Conservation (phyloP, 2,888 invertebrate species). For the Venustoraphidia nigricollis region DNA sequence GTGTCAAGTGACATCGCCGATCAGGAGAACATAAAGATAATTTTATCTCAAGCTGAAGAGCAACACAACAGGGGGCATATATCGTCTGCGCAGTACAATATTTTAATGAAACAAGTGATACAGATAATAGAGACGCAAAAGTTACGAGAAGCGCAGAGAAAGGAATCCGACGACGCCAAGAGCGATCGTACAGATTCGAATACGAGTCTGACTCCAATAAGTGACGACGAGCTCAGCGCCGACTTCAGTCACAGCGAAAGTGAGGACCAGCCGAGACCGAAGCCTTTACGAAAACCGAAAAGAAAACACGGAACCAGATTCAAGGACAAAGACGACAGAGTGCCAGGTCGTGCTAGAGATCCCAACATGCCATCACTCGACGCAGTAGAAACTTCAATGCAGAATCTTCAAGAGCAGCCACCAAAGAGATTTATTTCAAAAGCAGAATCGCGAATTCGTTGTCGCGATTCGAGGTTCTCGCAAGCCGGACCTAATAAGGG, state of each 20-base stretch:
- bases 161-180: constrained; percentile 45
- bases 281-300: too few species aligned
- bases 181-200: constrained; percentile 21
- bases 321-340: constrained; percentile 8
- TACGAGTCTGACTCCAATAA: constrained; percentile 23
- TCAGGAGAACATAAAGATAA: constrained; percentile 56
- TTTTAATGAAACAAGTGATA: constrained; percentile 59
- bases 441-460: not conserved
- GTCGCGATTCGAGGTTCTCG: constrained; percentile 24
- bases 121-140: constrained; percentile 64
- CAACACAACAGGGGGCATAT: constrained; percentile 59
- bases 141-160: constrained; percentile 57
- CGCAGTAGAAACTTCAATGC: not conserved
- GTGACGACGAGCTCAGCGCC: constrained; percentile 25
- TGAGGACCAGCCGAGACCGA: not conserved
- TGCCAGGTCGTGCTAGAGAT: not conserved
- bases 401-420: not conserved
- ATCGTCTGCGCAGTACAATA: constrained; percentile 58
- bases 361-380: constrained; percentile 2
- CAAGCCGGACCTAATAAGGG: constrained; percentile 18
- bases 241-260: constrained; percentile 16
- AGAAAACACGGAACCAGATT: not conserved
- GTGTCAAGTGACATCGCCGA: not conserved
- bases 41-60: constrained; percentile 69
- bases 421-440: not conserved